Percentiles rank a stretch among this genome's conserved stretches.
Evolutionary conservation across 2,888 invertebrate genomes (phyloP).

Genomic region (Busseola fusca): DNA sequence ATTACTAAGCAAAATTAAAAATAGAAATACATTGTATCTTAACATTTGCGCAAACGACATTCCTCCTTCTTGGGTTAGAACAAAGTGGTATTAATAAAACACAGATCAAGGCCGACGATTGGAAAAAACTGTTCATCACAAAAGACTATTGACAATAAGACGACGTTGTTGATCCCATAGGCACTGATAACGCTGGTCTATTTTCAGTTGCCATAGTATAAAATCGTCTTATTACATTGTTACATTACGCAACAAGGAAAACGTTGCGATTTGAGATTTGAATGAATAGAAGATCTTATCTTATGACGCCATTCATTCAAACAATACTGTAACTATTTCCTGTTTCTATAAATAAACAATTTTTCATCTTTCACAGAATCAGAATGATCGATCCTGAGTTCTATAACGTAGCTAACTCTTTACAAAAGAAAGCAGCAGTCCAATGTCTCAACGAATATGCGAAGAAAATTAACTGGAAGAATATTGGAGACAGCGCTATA

Average conservation of each 20-base stretch:
- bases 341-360: slow-evolving; percentile 17
- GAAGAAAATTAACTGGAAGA: slow-evolving; percentile 87
- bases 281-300: slow-evolving; percentile 40
- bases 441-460: slow-evolving; percentile 91
- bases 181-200: slow-evolving; percentile 74
- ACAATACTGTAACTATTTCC: slow-evolving; percentile 34
- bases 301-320: slow-evolving; percentile 11
- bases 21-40: slow-evolving; percentile 42
- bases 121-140: slow-evolving; percentile 68
- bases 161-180: slow-evolving; percentile 70
- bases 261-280: slow-evolving; percentile 43
- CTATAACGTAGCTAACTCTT: slow-evolving; percentile 90
- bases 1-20: slow-evolving; percentile 15
- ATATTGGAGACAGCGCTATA: slow-evolving; percentile 80
- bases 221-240: slow-evolving; percentile 71
- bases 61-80: slow-evolving; percentile 54
- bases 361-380: slow-evolving; percentile 31
- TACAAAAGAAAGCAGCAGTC: slow-evolving; percentile 89
- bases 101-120: slow-evolving; percentile 80
- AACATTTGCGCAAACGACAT: slow-evolving; percentile 59
- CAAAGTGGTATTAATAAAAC: slow-evolving; percentile 67
- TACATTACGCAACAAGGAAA: slow-evolving; percentile 70
- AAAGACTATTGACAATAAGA: slow-evolving; percentile 72
- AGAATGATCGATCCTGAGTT: slow-evolving; percentile 89
- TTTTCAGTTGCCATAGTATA: slow-evolving; percentile 73